These are phyloP conservation scores for Lacerta bilineata DNA, from an alignment of 2,797 vertebrate species.

Conservation along the genomic window DNA sequence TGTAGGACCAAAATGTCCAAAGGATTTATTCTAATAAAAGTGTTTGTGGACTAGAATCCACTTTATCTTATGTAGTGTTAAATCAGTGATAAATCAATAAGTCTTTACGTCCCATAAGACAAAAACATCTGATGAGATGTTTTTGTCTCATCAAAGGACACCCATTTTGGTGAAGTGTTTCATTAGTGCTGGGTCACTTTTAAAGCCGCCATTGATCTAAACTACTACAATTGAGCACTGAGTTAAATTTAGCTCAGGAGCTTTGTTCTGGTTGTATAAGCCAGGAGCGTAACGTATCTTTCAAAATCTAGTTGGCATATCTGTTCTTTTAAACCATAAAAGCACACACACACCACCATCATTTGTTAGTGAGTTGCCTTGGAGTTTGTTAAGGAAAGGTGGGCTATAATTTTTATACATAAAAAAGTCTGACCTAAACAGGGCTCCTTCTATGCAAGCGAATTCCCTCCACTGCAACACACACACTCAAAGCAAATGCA, in stretches of 20 bases:
- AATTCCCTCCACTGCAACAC: neutral
- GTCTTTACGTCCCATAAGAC: neutral
- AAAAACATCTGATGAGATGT: neutral
- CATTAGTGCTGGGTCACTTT: conserved; percentile 4
- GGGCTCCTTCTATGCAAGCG: neutral
- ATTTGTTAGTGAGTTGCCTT: neutral
- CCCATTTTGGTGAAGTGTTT: conserved; percentile 37
- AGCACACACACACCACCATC: neutral
- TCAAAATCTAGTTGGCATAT: conserved; percentile 10
- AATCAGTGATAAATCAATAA: neutral
- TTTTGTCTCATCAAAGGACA: conserved; percentile 7
- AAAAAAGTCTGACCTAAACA: neutral
- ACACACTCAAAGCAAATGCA: neutral
- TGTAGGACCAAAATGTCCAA: neutral
- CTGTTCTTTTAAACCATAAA: conserved; percentile 20
- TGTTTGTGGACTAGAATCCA: neutral
- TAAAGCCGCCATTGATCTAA: conserved; percentile 26
- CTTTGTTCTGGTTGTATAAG: conserved; percentile 22
- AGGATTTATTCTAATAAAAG: neutral
- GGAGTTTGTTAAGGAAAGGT: neutral
- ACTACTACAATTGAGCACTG: neutral
- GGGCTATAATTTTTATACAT: neutral
- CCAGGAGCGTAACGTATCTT: conserved; percentile 6
- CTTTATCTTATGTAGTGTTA: neutral
- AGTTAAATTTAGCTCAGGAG: conserved; percentile 39